Evolutionary conservation across 2,888 invertebrate genomes (phyloP), one percentile per base, ranked within the genome.

Genomic region (Agriotes lineatus): DNA sequence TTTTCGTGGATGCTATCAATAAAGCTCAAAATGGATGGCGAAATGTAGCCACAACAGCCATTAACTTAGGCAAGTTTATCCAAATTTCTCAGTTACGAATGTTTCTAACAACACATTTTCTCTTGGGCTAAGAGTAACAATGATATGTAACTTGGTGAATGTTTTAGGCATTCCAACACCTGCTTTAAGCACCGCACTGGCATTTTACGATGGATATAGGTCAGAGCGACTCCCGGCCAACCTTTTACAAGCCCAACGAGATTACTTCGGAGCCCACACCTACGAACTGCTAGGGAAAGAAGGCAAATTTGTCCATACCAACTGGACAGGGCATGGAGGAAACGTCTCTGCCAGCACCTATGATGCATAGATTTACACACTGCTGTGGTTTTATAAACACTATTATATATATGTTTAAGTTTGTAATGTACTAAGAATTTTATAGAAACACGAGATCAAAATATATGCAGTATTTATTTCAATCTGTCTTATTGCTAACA

Each of bases 251-350:
- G 93, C 99, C 0, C 98, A 98, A 83, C 88, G 99, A 35, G 99
- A 99, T 84, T 99, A 97, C 83, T 99, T 99, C 81, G 99, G 99
- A 0, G 99, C 99, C 0, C 99, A 99, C 84, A 99, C 99, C 0
- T 99, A 99, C 81, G 98, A 99, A 85, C 84, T 97, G 61, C 84
- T 96, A 61, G 88, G 87, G 2, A 86, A 93, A 71, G 97, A 97
- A 45, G 98, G 97, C 2, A 90, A 89, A 76, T 98, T 93, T 82
- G 89, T 96, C 1, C 99, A 99, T 85, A 99, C 99, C 71, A 99
- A 99, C 86, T 99, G 99, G 99, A 99, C 99, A 7, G 99, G 99
- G 10, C 95, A 95, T 77, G 99, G 99, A 25, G 97, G 97, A 69
- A 94, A 95, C 80, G 96, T 97, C 2, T 96, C 97, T 0, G 95